These are phyloP conservation scores for Stegophylla sp. DNA, from an alignment of 2,888 invertebrate species.

Conservation along the genomic window DNA sequence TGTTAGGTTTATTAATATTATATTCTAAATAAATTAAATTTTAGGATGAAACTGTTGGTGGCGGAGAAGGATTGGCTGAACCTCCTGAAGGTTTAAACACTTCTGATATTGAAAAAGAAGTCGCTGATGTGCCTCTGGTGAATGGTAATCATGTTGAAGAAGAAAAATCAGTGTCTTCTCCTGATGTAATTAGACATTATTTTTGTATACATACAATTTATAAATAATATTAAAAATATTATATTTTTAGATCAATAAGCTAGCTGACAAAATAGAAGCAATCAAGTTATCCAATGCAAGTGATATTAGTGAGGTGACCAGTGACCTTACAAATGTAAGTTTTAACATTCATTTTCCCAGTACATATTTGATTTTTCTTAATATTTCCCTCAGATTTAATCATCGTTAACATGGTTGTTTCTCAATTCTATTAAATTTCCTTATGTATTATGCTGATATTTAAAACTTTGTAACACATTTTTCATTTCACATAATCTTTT, in stretches of 20 bases:
- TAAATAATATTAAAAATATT: conserved; percentile 7
- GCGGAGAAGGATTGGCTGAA: conserved; percentile 63
- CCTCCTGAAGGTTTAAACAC: conserved; percentile 57
- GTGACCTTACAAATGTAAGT: conserved; percentile 41
- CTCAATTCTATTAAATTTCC: too few species aligned
- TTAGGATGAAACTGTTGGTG: conserved; percentile 60
- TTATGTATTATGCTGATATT: too few species aligned
- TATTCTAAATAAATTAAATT: background rate
- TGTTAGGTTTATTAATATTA: background rate
- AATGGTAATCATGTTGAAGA: conserved; percentile 47
- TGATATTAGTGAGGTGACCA: conserved; percentile 30
- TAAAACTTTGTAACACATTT: too few species aligned
- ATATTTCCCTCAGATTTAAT: background rate
- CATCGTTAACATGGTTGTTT: too few species aligned
- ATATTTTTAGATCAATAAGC: conserved; percentile 15
- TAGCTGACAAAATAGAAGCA: conserved; percentile 52
- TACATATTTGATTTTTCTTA: background rate
- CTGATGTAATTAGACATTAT: conserved; percentile 53
- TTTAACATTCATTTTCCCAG: background rate
- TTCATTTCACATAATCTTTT: too few species aligned
- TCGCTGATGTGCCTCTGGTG: conserved; percentile 48
- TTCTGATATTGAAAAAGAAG: conserved; percentile 56
- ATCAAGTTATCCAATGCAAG: conserved; percentile 34
- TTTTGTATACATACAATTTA: too few species aligned
- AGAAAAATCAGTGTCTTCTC: conserved; percentile 12